Evolutionary conservation across 2,888 invertebrate genomes (phyloP), one percentile per base, ranked within the genome.

Genomic region (Lepidochrysops patricia): DNA sequence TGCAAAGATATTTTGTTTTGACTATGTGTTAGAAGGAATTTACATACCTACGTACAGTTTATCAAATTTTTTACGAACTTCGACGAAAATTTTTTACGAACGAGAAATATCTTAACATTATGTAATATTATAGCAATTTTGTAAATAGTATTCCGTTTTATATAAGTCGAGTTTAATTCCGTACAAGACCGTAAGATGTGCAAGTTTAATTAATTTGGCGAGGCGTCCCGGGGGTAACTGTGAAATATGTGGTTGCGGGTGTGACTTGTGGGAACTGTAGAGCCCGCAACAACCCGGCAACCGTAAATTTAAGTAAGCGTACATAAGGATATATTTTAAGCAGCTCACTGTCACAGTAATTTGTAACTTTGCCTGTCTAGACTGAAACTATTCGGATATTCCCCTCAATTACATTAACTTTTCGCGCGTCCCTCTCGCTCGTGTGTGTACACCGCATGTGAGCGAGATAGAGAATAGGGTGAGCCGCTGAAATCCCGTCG

Each of bases 361-460:
- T 81, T 74, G 74, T 76, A 77, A 80, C 77, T 76, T 77, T 74
- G 70, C 72, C 76, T 76, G 86, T 87, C 86, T 85, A 86, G 86
- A 86, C 86, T 85, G 69, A 80, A 87, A 84, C 84, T 84, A 84
- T 84, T 83, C 76, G 76, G 68, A 76, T 78, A 84, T 83, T 83
- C 77, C 82, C 78, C 76, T 77, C 79, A 82, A 83, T 85, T 82
- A 82, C 77, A 72, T 75, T 72, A 74, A 73, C 72, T 70, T 70
- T 68, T 62, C 68, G 57, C n/a, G 32, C 57, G 37, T 82, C 79
- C 68, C 75, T 70, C 62, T 80, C 74, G 61, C 25, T 58, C 74
- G 15, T 60, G 26, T 9, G 34, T 2, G 29, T 59, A 56, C 57
- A 23, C 13, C 13, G 13, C 43, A 60, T 29, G 66, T 13, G 69